Evolutionary conservation across 2,888 invertebrate genomes (phyloP).

Genomic region (Druceiella hillmani): DNA sequence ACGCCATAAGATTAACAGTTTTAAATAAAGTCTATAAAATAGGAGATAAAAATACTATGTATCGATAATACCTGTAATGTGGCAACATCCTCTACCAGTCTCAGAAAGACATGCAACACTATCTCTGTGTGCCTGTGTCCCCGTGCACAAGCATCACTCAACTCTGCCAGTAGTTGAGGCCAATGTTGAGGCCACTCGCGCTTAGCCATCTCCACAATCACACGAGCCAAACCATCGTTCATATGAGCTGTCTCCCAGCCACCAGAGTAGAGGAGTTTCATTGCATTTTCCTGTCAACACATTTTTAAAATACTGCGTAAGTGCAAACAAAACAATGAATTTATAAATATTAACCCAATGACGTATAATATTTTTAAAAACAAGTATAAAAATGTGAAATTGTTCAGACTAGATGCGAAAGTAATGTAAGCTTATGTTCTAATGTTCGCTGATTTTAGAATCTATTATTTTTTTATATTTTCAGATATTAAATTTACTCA

Average conservation of each 20-base stretch:
- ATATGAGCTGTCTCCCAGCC: conserved; percentile 70
- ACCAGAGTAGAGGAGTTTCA: conserved; percentile 77
- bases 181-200: conserved; percentile 98
- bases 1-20: conserved; percentile 2
- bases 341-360: neutral
- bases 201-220: conserved; percentile 96
- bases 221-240: conserved; percentile 80
- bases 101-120: conserved; percentile 80
- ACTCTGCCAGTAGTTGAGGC: conserved; percentile 78
- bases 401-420: too few relatives aligned
- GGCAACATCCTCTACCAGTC: conserved; percentile 91
- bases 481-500: too few relatives aligned
- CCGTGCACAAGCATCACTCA: conserved; percentile 73
- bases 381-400: too few relatives aligned
- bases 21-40: conserved; percentile 3
- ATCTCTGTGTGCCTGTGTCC: conserved; percentile 89
- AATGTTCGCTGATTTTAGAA: too few relatives aligned
- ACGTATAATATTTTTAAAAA: neutral
- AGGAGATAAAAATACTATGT: conserved; percentile 6
- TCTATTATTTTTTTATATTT: too few relatives aligned
- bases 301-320: conserved; percentile 7
- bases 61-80: conserved; percentile 62
- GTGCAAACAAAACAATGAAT: conserved; percentile 28
- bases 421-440: too few relatives aligned
- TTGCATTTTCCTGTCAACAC: conserved; percentile 67